A percentile compares a stretch with the other conserved stretches of the same genome.
Evolutionary conservation across 2,113 vertebrate genomes (phyloP).

Genomic region (Garra rufa): DNA sequence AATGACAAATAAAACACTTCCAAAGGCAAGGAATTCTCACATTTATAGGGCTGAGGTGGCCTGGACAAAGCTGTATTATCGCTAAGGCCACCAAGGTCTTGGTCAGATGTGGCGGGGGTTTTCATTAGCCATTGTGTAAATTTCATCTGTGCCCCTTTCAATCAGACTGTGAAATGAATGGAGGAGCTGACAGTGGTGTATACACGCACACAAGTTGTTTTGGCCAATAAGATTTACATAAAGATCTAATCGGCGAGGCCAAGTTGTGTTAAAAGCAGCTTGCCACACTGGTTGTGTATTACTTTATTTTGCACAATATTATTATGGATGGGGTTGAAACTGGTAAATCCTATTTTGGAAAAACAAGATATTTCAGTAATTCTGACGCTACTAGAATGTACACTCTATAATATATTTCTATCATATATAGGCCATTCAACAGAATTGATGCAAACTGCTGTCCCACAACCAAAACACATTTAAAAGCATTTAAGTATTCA

Average conservation of each 20-base stretch:
- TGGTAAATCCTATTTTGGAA: not conserved
- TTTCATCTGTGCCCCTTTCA: constrained; percentile 16
- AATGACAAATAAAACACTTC: constrained; percentile 68
- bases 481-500: too few species aligned
- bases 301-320: not conserved
- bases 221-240: constrained; percentile 18
- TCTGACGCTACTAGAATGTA: not conserved
- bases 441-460: too few species aligned
- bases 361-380: not conserved
- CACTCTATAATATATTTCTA: too few species aligned
- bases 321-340: not conserved
- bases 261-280: not conserved
- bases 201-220: not conserved
- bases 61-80: constrained; percentile 51
- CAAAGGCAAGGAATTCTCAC: constrained; percentile 65
- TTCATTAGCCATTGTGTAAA: constrained; percentile 19
- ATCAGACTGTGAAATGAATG: constrained; percentile 12
- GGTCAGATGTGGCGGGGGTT: constrained; percentile 33
- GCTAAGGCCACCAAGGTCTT: constrained; percentile 21
- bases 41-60: constrained; percentile 70
- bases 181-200: not conserved
- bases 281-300: not conserved
- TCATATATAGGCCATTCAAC: too few species aligned
- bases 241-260: constrained; percentile 5
- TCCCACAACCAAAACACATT: too few species aligned